These are phyloP conservation scores for Aelia acuminata DNA, from an alignment of 2,888 invertebrate genomes.

Conservation along the genomic window DNA sequence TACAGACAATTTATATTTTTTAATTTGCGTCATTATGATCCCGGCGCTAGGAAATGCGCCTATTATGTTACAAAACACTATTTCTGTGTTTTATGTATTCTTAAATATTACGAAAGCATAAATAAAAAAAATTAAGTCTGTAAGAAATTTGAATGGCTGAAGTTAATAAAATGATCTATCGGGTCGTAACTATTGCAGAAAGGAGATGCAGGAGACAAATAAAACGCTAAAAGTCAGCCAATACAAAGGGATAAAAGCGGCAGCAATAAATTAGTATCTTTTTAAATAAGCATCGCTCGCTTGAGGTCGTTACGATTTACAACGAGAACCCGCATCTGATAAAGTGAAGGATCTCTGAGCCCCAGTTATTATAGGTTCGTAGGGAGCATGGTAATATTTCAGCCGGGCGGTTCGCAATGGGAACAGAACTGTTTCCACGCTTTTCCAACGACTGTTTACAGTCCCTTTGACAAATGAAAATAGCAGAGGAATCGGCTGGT, in stretches of 20 bases:
- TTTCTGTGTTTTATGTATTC: too few species aligned
- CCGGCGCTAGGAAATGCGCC: too few species aligned
- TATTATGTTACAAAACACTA: too few species aligned
- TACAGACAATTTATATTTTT: too few species aligned
- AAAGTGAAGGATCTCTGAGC: background rate
- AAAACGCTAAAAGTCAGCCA: background rate
- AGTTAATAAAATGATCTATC: background rate
- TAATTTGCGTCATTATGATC: too few species aligned
- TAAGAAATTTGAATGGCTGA: background rate
- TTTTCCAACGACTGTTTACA: constrained; percentile 17
- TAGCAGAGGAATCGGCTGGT: background rate
- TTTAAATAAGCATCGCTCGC: background rate
- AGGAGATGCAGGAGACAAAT: background rate
- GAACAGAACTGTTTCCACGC: constrained; percentile 10
- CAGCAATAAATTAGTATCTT: background rate
- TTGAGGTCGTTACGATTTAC: constrained; percentile 2
- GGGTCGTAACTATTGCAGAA: background rate
- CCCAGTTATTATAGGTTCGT: constrained; percentile 30
- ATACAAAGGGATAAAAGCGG: background rate
- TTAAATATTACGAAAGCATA: too few species aligned
- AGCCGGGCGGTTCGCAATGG: background rate
- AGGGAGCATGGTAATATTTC: constrained; percentile 10
- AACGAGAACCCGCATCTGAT: constrained; percentile 35
- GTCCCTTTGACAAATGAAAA: constrained; percentile 30
- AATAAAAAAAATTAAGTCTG: background rate